Percentiles rank a stretch among this genome's conserved stretches.
phyloP scores from a whole-genome alignment of 2,797 vertebrate species.

The Acridotheres tristis region DNA sequence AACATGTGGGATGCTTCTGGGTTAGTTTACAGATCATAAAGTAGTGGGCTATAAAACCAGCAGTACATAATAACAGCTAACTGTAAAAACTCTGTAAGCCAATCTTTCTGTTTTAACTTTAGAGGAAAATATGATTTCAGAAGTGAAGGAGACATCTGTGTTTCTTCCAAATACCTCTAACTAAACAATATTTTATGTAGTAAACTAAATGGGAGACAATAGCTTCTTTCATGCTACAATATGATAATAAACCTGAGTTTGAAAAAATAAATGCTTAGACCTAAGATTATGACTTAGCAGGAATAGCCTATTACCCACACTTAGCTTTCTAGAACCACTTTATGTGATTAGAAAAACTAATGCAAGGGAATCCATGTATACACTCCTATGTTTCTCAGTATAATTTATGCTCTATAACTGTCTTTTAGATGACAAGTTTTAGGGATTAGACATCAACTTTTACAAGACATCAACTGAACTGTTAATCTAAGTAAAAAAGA shows the following conservation, averaged over 20 bases:
- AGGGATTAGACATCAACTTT: background rate
- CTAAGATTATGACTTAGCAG: background rate
- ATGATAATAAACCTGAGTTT: background rate
- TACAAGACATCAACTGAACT: background rate
- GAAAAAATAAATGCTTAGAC: background rate
- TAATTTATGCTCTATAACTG: background rate
- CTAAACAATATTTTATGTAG: background rate
- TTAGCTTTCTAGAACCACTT: background rate
- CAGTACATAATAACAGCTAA: background rate
- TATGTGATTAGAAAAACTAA: background rate
- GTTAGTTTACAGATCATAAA: background rate
- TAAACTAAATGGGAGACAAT: background rate
- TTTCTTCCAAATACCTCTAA: background rate
- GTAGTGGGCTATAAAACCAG: background rate
- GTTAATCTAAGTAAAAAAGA: background rate
- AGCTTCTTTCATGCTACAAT: background rate
- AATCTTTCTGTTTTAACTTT: background rate
- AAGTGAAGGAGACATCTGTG: background rate
- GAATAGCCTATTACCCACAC: background rate
- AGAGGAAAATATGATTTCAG: background rate
- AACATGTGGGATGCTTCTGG: background rate
- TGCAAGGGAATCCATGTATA: background rate
- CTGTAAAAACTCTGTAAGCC: background rate
- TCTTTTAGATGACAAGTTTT: background rate
- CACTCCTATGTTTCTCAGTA: background rate